These are phyloP conservation scores for Nansenia antarctica DNA, from an alignment of 2,113 vertebrate genomes.

Conservation along the genomic window DNA sequence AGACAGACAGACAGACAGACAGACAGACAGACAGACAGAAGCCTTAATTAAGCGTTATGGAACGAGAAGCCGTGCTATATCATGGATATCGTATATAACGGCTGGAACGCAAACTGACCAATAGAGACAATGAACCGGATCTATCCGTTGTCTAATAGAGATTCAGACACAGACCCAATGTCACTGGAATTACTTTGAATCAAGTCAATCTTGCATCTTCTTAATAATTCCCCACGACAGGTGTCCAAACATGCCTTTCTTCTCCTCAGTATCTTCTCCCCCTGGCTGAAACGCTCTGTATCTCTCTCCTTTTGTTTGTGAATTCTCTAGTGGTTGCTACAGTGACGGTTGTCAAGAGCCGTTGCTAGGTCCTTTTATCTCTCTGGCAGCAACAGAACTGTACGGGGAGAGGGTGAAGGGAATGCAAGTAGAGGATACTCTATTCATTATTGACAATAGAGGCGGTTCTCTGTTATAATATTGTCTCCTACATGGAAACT, in stretches of 20 bases:
- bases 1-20: no score
- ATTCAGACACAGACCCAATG: no score
- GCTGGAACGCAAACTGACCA: no score
- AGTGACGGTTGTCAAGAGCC: constrained; percentile 44
- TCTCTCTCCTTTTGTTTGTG: constrained; percentile 15
- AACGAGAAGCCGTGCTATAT: no score
- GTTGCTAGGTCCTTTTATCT: neutral
- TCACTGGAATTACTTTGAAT: neutral
- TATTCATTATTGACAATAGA: neutral
- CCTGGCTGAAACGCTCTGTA: neutral
- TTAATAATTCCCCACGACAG: no score
- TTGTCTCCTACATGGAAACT: no score
- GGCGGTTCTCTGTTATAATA: neutral
- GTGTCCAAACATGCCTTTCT: neutral
- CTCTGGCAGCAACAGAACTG: neutral
- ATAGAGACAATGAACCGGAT: no score
- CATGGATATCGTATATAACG: no score
- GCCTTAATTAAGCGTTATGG: no score
- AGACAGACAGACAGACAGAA: no score
- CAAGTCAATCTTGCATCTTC: neutral
- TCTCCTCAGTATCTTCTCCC: neutral
- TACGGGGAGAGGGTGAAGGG: neutral
- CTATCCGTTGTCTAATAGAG: no score
- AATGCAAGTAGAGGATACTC: neutral
- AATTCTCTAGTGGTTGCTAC: constrained; percentile 30